phyloP scores from a whole-genome alignment of 1,140 invertebrate genomes.

The Anagrus nilaparvatae region DNA sequence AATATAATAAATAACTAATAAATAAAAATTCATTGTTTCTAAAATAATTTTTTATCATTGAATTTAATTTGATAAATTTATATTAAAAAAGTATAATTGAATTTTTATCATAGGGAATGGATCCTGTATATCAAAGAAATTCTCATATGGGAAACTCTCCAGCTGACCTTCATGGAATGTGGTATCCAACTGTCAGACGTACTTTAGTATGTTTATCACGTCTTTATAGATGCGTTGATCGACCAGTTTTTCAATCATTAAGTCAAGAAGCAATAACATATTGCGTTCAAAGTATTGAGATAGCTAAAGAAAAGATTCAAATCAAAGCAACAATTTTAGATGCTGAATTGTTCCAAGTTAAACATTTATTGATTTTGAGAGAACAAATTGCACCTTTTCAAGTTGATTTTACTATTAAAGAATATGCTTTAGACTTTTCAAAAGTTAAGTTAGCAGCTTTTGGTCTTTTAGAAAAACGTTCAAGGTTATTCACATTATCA shows the following conservation, averaged over 20 bases:
- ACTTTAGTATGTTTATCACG: conserved; percentile 92
- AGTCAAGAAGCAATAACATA: conserved; percentile 89
- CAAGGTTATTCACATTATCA: conserved; percentile 76
- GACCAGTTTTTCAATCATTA: conserved; percentile 88
- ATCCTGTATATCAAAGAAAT: conserved; percentile 28
- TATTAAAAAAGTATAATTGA: too few species aligned
- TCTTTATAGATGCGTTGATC: conserved; percentile 90
- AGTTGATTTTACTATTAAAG: conserved; percentile 88
- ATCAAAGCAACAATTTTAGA: conserved; percentile 65
- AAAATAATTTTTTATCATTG: too few species aligned
- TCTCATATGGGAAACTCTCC: conserved; percentile 54
- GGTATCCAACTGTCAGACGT: conserved; percentile 94
- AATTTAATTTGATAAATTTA: too few species aligned
- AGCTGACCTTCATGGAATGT: conserved; percentile 97
- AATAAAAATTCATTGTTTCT: too few species aligned
- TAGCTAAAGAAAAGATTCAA: conserved; percentile 62
- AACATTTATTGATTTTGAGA: conserved; percentile 90
- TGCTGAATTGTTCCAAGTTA: conserved; percentile 92
- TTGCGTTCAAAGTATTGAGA: conserved; percentile 82
- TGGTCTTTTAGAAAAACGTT: conserved; percentile 74
- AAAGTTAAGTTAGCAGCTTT: conserved; percentile 79
- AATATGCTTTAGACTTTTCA: conserved; percentile 86
- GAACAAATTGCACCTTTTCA: conserved; percentile 99
- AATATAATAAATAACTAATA: too few species aligned
- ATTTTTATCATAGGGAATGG: conserved; percentile 25